Percentiles rank a stretch among this genome's conserved stretches.
Evolutionary conservation across 2,797 vertebrate species (phyloP).

Genomic region (Cottoperca gobio): DNA sequence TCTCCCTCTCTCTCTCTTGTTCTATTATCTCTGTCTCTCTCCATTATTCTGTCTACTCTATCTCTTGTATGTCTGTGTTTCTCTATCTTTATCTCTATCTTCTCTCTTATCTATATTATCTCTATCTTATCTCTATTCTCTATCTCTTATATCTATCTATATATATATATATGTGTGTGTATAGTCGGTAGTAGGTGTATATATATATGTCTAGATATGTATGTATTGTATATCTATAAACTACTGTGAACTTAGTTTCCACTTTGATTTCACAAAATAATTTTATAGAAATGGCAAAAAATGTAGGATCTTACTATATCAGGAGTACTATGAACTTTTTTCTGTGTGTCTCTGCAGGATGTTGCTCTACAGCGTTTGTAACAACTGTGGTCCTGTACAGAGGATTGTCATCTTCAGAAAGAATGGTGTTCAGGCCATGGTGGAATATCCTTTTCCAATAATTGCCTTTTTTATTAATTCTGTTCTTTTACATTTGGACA

Average conservation of each 20-base stretch:
- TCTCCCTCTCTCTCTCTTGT: too few species aligned
- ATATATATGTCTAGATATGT: too few species aligned
- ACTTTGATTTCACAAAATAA: not conserved
- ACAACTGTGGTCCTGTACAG: conserved; percentile 96
- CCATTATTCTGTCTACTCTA: too few species aligned
- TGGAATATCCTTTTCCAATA: conserved; percentile 94
- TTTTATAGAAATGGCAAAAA: not conserved
- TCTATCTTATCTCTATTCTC: too few species aligned
- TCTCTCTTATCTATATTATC: too few species aligned
- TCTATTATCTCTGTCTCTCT: too few species aligned
- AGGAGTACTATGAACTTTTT: not conserved
- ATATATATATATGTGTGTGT: too few species aligned
- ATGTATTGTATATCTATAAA: too few species aligned
- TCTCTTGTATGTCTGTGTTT: too few species aligned
- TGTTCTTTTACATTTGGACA: not conserved
- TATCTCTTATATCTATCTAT: too few species aligned
- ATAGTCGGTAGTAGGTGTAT: too few species aligned
- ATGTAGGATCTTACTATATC: not conserved
- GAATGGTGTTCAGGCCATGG: conserved; percentile 98
- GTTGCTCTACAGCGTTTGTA: conserved; percentile 97
- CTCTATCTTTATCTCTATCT: too few species aligned
- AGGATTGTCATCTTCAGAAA: conserved; percentile 98
- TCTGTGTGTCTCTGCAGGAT: conserved; percentile 82
- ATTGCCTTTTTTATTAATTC: not conserved
- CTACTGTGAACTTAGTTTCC: not conserved